Base-by-base conservation (phyloP, 2,888 invertebrate species). In the Euzetes globulus region DNA sequence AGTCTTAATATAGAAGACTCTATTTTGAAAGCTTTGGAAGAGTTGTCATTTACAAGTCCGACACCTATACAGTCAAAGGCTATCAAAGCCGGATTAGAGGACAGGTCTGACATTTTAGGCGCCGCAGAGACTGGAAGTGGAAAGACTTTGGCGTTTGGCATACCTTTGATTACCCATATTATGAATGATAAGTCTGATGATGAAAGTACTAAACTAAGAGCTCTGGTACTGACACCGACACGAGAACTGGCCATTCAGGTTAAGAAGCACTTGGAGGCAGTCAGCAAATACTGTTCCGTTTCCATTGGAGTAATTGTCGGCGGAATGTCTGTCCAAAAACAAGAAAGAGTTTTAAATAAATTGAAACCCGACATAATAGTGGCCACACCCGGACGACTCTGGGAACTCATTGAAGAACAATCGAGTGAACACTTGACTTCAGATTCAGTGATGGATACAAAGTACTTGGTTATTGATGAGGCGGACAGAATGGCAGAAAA, bases 401-500 rank as follows among this genome's bases (percentile, higher is more conserved):
- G 98, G 98, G 95, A 98, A 83, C 85, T 99, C 17, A 86, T 94
- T 58, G 86, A 88, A 77, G 70, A 71, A 7, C 22, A 52, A 1
- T 60, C 55, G 22, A 87, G 89, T 81, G 93, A 83, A 75, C 71
- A 63, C 52, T 65, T 70, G 60, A 33, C 60, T 41, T 13, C 33
- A 1, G 11, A 55, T 55, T 25, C 55, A 1, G 55, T 55, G 4
- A 25, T 2, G 68, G n/a, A 73, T 63, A 71, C 79, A 7, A 76
- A 75, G 45, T 93, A 89, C 83, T 84, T 99, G 77, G 96, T 94
- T 0, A 92, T 98, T 78, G 99, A 99, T 83, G 99, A 99, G 85
- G 97, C 98, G 0, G 99, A 99, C 83, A 87, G 99, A 76, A 98
- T 99, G 98, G 85, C 98, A 19, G 98, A 99, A 82, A 89, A 89